Base-by-base conservation (phyloP, 1,140 invertebrate genomes). In the Physella acuta region DNA sequence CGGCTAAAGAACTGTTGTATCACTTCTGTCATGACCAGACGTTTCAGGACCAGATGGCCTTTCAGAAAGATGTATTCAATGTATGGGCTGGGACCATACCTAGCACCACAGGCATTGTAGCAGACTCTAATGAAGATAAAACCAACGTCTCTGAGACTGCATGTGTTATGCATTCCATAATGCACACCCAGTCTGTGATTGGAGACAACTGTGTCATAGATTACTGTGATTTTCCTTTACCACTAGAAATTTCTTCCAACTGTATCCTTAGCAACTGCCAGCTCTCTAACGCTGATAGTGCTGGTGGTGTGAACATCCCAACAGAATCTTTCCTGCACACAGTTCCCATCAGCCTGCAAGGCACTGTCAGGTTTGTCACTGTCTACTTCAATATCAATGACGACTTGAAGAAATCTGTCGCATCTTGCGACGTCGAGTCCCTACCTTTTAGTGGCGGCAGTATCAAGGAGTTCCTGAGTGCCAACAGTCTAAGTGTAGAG, bases 231-330 rank as follows among this genome's bases (percentile, higher is more conserved):
- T 82, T 87, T 72, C 70, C 75, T 20, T 49, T 77, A 20, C 74
- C 78, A 24, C 49, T 86, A 1, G 55, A 74, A 14, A 69, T 86
- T 61, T 75, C 76, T 24, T 61, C 75, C n/a, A 78, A 81, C 58
- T 79, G 76, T 39, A 84, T 87, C 51, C 26, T 87, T 30, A 87
- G 85, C 63, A 85, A 85, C 69, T 86, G 84, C 71, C 70, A 80
- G 39, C 70, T 68, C 33, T 26, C 63, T 3, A 36, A 55, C 30
- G 28, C 36, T 20, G 66, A 72, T 16, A 30, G 39, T 0, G 33
- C 1, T 5, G 20, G 71, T 8, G 56, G 52, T 16, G 24, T 20
- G 4, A 62, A 71, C 26, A 78, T 87, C 64, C 86, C 86, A 2
- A 55, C 76, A 37, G 65, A 79, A 59, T 72, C 74, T 5, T 82